phyloP scores from a whole-genome alignment of 2,888 invertebrate species.

The Octonoba sinensis region DNA sequence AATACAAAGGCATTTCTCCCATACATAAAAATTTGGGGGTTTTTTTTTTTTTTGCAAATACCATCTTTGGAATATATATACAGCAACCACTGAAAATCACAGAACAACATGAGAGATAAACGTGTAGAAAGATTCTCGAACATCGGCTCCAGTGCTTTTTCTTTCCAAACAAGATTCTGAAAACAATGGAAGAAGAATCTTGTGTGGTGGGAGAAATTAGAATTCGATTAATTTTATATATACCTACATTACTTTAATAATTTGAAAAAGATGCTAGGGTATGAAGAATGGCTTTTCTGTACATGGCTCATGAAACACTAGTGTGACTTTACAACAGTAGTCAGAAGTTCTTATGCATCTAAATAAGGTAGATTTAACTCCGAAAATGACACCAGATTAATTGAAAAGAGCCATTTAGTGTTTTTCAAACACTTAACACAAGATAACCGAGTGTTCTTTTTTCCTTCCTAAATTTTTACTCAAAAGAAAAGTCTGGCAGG shows the following conservation, averaged over 20 bases:
- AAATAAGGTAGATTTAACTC: conserved; percentile 28
- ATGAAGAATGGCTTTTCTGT: conserved; percentile 60
- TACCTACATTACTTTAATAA: conserved; percentile 23
- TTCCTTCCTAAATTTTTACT: background rate
- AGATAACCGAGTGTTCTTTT: conserved; percentile 25
- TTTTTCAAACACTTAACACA: conserved; percentile 12
- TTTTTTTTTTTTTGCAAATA: conserved; percentile 48
- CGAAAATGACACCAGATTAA: conserved; percentile 39
- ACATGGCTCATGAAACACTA: conserved; percentile 62
- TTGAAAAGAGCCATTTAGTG: background rate
- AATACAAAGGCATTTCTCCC: conserved; percentile 64
- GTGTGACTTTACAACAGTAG: conserved; percentile 50
- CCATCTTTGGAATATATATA: conserved; percentile 64
- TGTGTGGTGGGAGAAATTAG: conserved; percentile 35
- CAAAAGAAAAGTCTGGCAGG: conserved; percentile 9
- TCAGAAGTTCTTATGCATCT: conserved; percentile 40
- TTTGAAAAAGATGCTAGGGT: conserved; percentile 54
- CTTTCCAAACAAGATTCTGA: conserved; percentile 44
- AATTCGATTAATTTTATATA: conserved; percentile 18
- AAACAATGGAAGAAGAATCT: conserved; percentile 50
- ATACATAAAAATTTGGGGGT: conserved; percentile 61
- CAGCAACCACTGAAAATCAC: conserved; percentile 64
- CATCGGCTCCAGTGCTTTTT: conserved; percentile 56
- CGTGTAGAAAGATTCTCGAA: conserved; percentile 57
- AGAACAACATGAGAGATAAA: conserved; percentile 64